Conservation (phyloP, 2,797 vertebrate genomes). For the Siniperca obscura region DNA sequence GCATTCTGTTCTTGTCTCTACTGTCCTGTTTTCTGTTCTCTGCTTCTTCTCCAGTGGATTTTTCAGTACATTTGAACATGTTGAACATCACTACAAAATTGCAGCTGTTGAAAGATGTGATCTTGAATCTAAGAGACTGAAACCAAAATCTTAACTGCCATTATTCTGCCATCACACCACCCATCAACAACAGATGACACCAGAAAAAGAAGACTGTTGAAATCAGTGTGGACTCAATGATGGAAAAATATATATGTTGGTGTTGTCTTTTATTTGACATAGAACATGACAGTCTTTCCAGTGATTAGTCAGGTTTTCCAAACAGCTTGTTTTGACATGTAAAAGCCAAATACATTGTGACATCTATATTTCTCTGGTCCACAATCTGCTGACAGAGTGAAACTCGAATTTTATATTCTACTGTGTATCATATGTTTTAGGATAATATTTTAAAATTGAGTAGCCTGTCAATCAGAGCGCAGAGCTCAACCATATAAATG, state of each 20-base stretch:
- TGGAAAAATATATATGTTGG: background rate
- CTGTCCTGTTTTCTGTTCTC: background rate
- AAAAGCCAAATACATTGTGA: conserved; percentile 16
- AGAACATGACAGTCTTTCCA: background rate
- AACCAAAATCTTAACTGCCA: background rate
- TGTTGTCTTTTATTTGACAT: background rate
- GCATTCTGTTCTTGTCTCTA: background rate
- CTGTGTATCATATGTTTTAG: conserved; percentile 9
- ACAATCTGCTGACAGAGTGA: conserved; percentile 20
- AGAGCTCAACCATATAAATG: background rate
- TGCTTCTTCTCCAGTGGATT: background rate
- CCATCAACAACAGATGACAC: background rate
- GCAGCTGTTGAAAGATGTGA: background rate
- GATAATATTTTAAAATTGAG: conserved; percentile 23
- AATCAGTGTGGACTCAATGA: background rate
- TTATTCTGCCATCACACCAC: background rate
- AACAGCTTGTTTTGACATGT: conserved; percentile 11
- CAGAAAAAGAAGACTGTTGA: background rate
- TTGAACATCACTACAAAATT: background rate
- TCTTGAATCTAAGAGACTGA: conserved; percentile 9
- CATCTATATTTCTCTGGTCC: conserved; percentile 8
- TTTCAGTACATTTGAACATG: background rate
- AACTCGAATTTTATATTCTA: background rate
- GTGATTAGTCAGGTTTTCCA: background rate
- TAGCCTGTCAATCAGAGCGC: conserved; percentile 8